Percentiles rank a stretch among this genome's conserved stretches.
phyloP scores from a whole-genome alignment of 2,888 invertebrate species.

The Drosophila prolongata region DNA sequence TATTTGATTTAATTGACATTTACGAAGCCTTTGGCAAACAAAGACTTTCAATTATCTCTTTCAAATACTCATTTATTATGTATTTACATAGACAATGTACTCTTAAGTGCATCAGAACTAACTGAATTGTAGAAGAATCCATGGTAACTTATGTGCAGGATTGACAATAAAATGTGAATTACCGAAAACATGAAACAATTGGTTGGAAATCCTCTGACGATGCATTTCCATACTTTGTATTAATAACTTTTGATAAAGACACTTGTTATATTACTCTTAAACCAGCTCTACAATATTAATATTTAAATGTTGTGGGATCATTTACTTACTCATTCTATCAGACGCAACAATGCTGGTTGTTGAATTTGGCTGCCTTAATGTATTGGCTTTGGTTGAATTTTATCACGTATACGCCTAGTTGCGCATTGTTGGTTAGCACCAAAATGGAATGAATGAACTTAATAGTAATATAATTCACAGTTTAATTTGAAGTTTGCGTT shows the following conservation, averaged over 20 bases:
- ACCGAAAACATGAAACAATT: not conserved
- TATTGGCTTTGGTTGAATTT: constrained; percentile 22
- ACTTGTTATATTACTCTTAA: no score
- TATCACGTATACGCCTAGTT: constrained; percentile 70
- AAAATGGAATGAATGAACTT: constrained; percentile 25
- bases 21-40: constrained; percentile 7
- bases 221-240: no score
- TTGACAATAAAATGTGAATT: no score
- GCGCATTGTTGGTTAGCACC: constrained; percentile 49
- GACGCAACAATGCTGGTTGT: constrained; percentile 40
- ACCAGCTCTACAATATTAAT: not conserved
- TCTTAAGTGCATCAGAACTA: constrained; percentile 1
- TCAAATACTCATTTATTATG: constrained; percentile 14
- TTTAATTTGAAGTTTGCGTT: constrained; percentile 41
- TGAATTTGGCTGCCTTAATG: constrained; percentile 19
- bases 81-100: constrained; percentile 19
- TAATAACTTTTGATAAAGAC: no score
- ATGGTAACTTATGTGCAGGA: no score
- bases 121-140: not conserved
- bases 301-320: not conserved
- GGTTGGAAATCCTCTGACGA: no score
- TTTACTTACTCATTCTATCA: constrained; percentile 64
- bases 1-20: not conserved
- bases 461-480: constrained; percentile 41
- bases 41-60: constrained; percentile 15